A percentile compares a stretch with the other conserved stretches of the same genome.
These are phyloP conservation scores for Amblyopsis hoosieri DNA, from an alignment of 2,797 vertebrate species.

Conservation along the genomic window DNA sequence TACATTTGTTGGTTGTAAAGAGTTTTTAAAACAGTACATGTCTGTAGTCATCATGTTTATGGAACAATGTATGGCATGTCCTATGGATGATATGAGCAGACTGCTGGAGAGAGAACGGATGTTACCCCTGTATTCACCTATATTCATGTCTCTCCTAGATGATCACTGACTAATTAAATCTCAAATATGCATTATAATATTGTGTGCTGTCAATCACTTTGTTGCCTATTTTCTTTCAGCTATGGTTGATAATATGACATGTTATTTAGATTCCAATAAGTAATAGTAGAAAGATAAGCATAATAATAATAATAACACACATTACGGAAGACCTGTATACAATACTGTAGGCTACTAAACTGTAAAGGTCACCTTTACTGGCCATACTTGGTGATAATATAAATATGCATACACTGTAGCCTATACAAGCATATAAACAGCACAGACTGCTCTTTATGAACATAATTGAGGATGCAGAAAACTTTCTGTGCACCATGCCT, in stretches of 20 bases:
- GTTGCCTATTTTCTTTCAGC: not conserved
- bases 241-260: not conserved
- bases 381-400: no score
- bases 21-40: constrained; percentile 16
- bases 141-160: constrained; percentile 32
- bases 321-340: no score
- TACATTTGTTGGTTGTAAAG: constrained; percentile 18
- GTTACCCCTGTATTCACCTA: constrained; percentile 33
- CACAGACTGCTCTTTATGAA: no score
- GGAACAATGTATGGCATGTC: constrained; percentile 34
- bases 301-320: no score
- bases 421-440: no score
- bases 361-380: no score
- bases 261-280: not conserved
- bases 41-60: constrained; percentile 28
- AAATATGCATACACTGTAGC: no score
- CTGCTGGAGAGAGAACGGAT: constrained; percentile 45
- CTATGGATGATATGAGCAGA: constrained; percentile 65
- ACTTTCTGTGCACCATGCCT: no score
- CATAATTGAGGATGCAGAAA: no score
- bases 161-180: constrained; percentile 55
- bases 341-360: no score
- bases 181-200: constrained; percentile 45
- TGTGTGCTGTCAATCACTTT: constrained; percentile 27
- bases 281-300: no score